Base-by-base conservation (phyloP, 1,140 invertebrate species). In the Lepeophtheirus salmonis region DNA sequence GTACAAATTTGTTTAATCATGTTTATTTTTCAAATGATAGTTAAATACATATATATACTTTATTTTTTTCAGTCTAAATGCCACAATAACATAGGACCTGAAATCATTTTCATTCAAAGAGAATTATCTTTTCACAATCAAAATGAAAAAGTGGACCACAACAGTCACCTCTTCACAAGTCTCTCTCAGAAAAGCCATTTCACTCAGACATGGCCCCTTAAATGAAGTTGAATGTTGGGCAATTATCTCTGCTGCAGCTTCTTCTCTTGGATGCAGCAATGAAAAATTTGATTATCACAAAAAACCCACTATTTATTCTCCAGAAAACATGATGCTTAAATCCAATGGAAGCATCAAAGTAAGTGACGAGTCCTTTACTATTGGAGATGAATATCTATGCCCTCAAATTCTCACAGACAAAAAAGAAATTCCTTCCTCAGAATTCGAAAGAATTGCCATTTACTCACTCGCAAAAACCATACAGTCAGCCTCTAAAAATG, bases 161-260 rank as follows among this genome's bases (percentile, higher is more conserved):
- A 54, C 20, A 21, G 18, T 21, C 3, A 2, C 52, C 52, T 54
- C 52, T 20, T n/a, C 23, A 20, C 18, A 24, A 20, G 52, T 54
- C 52, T 54, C 52, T 2, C 52, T 54, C 18, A 14, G 23, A 16
- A 14, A 23, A 14, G 23, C 21, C 21, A 20, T 54, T 54, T 20
- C 20, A n/a, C 18, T 54, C n/a, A 14, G 52, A 14, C 18, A 20
- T 20, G 52, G 52, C 14, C 52, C 52, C 23, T 41, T 57, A 17
- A 57, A 57, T 41, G 55, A 57, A 21, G 26, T 57, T 17, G 55
- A 57, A 21, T 57, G 24, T 23, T 57, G 55, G 55, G 23, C 55
- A 30, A 13, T 57, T 14, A 14, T 57, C 20, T 21, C 23, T 18
- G 20, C 21, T 14, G 17, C 13, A n/a, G 55, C 23, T n/a, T 25